Percentiles rank a stretch among this genome's conserved stretches.
phyloP scores from a whole-genome alignment of 1,140 invertebrate species.

The Danaus melanippus region DNA sequence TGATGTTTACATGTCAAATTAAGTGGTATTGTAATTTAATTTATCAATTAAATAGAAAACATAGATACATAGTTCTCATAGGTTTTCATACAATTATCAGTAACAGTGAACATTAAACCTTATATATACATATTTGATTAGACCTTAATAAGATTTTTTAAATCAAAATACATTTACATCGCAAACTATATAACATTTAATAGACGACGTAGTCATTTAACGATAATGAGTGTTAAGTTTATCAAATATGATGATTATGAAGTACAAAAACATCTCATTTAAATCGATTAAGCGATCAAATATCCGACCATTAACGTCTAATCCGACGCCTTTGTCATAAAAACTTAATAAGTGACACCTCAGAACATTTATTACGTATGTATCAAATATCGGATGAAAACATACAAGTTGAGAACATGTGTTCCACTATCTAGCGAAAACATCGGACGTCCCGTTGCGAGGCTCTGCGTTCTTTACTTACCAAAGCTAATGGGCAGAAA shows the following conservation, averaged over 20 bases:
- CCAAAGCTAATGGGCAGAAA: slow-evolving; percentile 51
- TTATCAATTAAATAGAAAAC: too few relatives aligned
- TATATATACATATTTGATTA: too few relatives aligned
- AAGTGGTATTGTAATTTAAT: too few relatives aligned
- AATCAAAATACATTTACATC: too few relatives aligned
- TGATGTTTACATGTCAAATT: too few relatives aligned
- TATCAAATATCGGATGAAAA: slow-evolving; percentile 65
- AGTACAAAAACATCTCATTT: slow-evolving; percentile 1
- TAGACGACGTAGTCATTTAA: too few relatives aligned
- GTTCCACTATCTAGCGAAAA: slow-evolving; percentile 59
- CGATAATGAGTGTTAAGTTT: background rate
- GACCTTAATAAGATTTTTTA: too few relatives aligned
- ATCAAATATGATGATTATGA: background rate
- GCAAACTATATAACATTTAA: too few relatives aligned
- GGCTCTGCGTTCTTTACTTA: slow-evolving; percentile 20
- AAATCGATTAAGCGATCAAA: slow-evolving; percentile 2
- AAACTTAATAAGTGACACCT: slow-evolving; percentile 46
- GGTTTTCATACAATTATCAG: too few relatives aligned
- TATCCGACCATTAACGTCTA: slow-evolving; percentile 7
- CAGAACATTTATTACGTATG: slow-evolving; percentile 51
- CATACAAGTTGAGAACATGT: slow-evolving; percentile 68
- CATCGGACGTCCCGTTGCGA: slow-evolving; percentile 56
- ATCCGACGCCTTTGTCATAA: slow-evolving; percentile 4
- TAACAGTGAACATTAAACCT: too few relatives aligned
- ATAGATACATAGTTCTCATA: too few relatives aligned